A percentile compares a stretch with the other conserved stretches of the same genome.
Evolutionary conservation across 2,113 vertebrate genomes (phyloP).

Genomic region (Callipepla squamata): DNA sequence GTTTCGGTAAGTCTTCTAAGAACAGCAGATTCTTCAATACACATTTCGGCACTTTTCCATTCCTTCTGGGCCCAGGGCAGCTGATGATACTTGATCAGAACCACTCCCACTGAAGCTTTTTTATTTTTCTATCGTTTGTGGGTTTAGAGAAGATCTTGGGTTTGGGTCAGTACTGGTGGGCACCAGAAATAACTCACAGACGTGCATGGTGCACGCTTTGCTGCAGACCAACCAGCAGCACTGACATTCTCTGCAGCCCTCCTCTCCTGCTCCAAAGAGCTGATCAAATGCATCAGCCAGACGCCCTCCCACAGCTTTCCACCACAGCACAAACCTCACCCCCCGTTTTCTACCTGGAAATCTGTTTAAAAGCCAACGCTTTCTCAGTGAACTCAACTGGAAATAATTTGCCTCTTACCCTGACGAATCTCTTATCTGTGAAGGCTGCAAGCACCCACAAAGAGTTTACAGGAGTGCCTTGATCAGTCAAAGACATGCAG

Average conservation of each 20-base stretch:
- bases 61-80: background rate
- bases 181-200: background rate
- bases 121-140: background rate
- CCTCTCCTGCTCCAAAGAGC: background rate
- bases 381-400: background rate
- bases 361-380: background rate
- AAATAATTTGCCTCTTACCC: background rate
- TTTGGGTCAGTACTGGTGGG: background rate
- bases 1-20: conserved; percentile 28
- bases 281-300: background rate
- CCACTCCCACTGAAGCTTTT: background rate
- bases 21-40: background rate
- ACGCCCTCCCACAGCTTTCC: background rate
- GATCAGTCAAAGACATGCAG: background rate
- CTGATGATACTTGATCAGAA: background rate
- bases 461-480: background rate
- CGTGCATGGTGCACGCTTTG: accelerated
- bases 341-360: background rate
- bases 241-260: accelerated
- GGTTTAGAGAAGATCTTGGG: background rate
- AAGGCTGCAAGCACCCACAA: background rate
- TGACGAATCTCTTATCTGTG: background rate
- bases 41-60: background rate
- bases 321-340: background rate
- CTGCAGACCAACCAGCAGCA: background rate